Conservation (phyloP, 2,888 invertebrate species). For the Lepas anatifera region DNA sequence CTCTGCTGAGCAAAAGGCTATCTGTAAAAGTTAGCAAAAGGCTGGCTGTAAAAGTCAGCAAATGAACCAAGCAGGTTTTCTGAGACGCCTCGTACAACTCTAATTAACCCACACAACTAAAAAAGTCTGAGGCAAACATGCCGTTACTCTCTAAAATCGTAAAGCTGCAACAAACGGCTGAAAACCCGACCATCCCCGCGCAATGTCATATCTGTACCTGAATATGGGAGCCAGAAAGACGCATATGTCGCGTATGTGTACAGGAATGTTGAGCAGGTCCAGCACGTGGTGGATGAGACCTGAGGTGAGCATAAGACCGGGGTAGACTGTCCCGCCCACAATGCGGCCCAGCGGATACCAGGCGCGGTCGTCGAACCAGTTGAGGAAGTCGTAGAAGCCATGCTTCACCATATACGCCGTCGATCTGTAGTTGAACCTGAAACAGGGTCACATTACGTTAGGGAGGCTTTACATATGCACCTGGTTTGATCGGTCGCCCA, state of each 20-base stretch:
- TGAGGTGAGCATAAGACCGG: constrained; percentile 97
- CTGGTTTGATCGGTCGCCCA: no score
- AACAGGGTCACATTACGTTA: no score
- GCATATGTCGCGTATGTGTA: constrained; percentile 96
- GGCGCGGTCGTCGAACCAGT: constrained; percentile 99
- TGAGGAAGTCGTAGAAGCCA: constrained; percentile 98
- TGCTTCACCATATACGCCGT: constrained; percentile 99
- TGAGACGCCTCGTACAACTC: no score
- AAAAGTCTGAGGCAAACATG: no score
- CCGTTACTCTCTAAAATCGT: no score
- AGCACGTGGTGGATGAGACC: constrained; percentile 91
- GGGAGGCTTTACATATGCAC: no score
- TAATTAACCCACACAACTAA: no score
- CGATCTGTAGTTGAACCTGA: constrained; percentile 96
- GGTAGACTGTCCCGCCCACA: constrained; percentile 98
- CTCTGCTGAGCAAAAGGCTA: no score
- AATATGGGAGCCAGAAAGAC: constrained; percentile 97
- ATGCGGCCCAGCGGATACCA: constrained; percentile 99
- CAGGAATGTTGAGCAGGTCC: constrained; percentile 82
- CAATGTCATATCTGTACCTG: constrained; percentile 52
- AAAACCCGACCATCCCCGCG: not conserved
- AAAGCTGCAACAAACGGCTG: no score
- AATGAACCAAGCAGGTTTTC: no score
- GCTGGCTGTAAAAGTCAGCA: no score
- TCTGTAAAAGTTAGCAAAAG: no score